Percentiles rank a stretch among this genome's conserved stretches.
phyloP scores from a whole-genome alignment of 2,113 vertebrate species.

The Sterna hirundo region DNA sequence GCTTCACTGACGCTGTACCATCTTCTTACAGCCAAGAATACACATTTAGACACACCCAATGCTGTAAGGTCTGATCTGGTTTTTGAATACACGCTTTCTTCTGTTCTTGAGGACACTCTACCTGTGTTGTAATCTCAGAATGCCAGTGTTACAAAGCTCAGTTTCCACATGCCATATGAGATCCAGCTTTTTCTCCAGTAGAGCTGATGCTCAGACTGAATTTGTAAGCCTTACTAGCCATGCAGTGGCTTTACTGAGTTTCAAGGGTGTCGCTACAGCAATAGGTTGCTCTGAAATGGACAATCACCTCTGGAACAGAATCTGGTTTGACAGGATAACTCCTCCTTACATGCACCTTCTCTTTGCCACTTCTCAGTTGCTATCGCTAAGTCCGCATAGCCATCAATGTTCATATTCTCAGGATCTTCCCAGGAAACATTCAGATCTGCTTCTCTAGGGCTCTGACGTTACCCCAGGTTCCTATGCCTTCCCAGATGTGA shows the following conservation, averaged over 20 bases:
- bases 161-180: background rate
- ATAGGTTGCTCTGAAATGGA: background rate
- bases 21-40: background rate
- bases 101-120: background rate
- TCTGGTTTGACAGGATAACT: no score
- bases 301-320: background rate
- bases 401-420: background rate
- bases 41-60: background rate
- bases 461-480: background rate
- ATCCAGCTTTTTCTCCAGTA: background rate
- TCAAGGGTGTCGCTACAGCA: rapidly evolving
- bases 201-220: background rate
- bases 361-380: background rate
- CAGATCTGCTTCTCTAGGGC: background rate
- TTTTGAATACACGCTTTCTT: background rate
- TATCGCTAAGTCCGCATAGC: no score
- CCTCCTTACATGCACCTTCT: background rate
- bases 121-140: background rate
- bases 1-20: background rate
- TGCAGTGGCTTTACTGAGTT: background rate
- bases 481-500: background rate
- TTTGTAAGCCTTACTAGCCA: background rate
- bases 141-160: background rate
- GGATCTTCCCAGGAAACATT: background rate
- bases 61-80: rapidly evolving